These are phyloP conservation scores for Tetramorium alpestre DNA, from an alignment of 1,140 invertebrate species.

Conservation along the genomic window DNA sequence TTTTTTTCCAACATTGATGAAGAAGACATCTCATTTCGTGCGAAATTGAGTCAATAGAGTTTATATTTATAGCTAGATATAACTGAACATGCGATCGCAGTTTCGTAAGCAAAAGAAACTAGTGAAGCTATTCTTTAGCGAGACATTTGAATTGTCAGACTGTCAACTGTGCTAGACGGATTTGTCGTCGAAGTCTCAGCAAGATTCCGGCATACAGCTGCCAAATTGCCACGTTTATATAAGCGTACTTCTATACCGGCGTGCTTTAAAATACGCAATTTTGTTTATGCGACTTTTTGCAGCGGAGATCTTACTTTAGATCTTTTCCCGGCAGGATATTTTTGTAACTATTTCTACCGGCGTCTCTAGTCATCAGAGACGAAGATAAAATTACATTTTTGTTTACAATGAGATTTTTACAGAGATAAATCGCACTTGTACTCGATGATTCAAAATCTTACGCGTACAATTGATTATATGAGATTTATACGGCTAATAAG, in stretches of 20 bases:
- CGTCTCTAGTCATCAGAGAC: background rate
- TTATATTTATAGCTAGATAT: background rate
- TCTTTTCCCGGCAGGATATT: conserved; percentile 31
- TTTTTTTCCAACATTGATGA: conserved; percentile 1
- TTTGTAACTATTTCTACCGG: background rate
- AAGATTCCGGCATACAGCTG: conserved; percentile 12
- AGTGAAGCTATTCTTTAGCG: background rate
- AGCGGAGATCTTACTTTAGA: conserved; percentile 10
- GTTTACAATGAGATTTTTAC: background rate
- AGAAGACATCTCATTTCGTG: background rate
- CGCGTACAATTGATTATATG: background rate
- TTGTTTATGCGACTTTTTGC: conserved; percentile 12
- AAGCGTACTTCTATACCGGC: conserved; percentile 19
- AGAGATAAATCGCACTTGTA: background rate
- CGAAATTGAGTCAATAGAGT: background rate
- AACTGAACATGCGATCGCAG: background rate
- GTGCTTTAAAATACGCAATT: conserved; percentile 1
- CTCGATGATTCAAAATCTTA: background rate
- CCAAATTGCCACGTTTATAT: conserved; percentile 44
- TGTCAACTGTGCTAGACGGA: background rate
- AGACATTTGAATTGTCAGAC: conserved; percentile 20
- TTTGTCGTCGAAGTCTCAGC: background rate
- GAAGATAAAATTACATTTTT: background rate
- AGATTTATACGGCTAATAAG: background rate
- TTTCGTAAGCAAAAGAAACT: background rate